Conservation (phyloP, 1,140 invertebrate species). For the Cephus cinctus region DNA sequence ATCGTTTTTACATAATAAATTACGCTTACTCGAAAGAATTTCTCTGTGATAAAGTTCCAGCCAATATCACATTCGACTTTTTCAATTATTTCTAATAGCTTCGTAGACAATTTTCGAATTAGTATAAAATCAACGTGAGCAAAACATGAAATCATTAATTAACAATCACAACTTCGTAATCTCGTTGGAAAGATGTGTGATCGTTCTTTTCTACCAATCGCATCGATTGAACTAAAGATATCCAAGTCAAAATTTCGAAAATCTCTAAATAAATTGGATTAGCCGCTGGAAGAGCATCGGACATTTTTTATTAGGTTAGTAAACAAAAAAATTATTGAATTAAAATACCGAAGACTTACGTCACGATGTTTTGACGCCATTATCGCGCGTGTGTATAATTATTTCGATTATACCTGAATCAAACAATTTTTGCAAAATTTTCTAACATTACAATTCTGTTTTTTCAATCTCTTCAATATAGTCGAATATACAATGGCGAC, state of each 20-base stretch:
- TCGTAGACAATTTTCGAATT: too few relatives aligned
- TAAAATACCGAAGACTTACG: neutral
- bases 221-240: neutral
- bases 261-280: neutral
- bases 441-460: too few relatives aligned
- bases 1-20: too few relatives aligned
- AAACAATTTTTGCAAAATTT: too few relatives aligned
- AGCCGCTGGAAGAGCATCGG: neutral
- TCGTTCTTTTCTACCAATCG: neutral
- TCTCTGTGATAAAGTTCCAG: slow-evolving; percentile 31
- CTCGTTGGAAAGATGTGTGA: slow-evolving; percentile 49
- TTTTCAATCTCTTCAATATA: too few relatives aligned
- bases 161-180: slow-evolving; percentile 16
- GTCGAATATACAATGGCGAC: neutral
- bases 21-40: slow-evolving; percentile 6
- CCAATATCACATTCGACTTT: slow-evolving; percentile 19
- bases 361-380: too few relatives aligned
- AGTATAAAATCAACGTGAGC: too few relatives aligned
- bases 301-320: slow-evolving; percentile 4
- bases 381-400: too few relatives aligned
- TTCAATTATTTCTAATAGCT: too few relatives aligned
- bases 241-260: neutral
- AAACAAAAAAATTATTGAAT: neutral
- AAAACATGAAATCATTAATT: too few relatives aligned
- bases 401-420: too few relatives aligned